A percentile compares a stretch with the other conserved stretches of the same genome.
These are phyloP conservation scores for Coccyzus lansbergi DNA, from an alignment of 2,797 vertebrate genomes.

Conservation along the genomic window DNA sequence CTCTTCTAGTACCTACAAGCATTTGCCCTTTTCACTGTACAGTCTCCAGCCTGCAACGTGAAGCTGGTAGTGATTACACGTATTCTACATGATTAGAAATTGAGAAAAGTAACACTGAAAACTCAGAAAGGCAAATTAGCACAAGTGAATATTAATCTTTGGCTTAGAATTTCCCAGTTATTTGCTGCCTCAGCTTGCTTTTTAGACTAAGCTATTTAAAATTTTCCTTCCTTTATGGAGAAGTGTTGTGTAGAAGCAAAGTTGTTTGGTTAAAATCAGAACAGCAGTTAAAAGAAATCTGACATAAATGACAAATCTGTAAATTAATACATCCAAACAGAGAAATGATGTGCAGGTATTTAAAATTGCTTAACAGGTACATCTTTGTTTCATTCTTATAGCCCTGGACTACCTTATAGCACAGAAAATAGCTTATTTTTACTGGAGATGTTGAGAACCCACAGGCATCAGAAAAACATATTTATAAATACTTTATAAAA, in stretches of 20 bases:
- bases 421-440: not conserved
- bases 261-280: not conserved
- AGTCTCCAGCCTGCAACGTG: not conserved
- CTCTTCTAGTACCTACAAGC: not conserved
- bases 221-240: not conserved
- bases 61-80: not conserved
- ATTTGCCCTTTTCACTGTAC: not conserved
- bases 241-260: not conserved
- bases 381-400: not conserved
- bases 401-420: not conserved
- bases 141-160: not conserved
- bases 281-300: not conserved
- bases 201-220: not conserved
- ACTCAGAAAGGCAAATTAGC: not conserved
- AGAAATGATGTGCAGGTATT: not conserved
- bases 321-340: not conserved
- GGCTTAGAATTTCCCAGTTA: not conserved
- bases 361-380: not conserved
- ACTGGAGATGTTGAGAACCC: not conserved
- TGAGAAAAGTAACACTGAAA: not conserved
- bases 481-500: constrained; percentile 48
- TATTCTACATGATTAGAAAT: not conserved
- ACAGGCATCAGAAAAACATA: constrained; percentile 2
- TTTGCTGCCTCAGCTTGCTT: not conserved
- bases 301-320: not conserved